Evolutionary conservation across 2,113 vertebrate genomes (phyloP), one percentile per base, ranked within the genome.

Genomic region (Chionodraco myersi): DNA sequence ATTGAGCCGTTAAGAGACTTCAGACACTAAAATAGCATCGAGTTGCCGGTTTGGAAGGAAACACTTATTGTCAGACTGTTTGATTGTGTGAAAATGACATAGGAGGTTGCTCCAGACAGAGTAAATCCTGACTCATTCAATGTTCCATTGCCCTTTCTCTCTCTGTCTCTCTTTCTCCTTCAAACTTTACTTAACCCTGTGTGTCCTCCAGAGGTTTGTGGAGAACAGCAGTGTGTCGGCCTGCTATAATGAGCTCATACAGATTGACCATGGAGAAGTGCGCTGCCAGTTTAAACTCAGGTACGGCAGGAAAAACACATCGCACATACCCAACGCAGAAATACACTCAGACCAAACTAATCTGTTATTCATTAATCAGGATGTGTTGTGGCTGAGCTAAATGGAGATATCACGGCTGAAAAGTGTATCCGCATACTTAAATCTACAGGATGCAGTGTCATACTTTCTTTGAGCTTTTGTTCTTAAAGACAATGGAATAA

Each of bases 211-310:
- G 98, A 96, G 96, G 94, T 99, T 96, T 93, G 91, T 95, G 93
- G 98, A 98, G 94, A 98, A 97, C 82, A 95, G 91, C 94, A 97
- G 94, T 18, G 88, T 97, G 84, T 94, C 94, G 30, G 96, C 96
- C 81, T 99, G 98, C 92, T 99, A 97, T 89, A 99, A 99, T 85
- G 97, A 99, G 90, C 94, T 99, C 87, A 70, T 99, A 74, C 98
- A 99, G 93, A 95, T 98, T 82, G 97, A 98, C 81, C 95, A 96
- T 0, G 97, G 97, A 51, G 97, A 99, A 89, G 98, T 98, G 86
- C 95, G 95, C 77, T 97, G 96, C 84, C 98, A 96, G 87, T 98
- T 98, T 93, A 99, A 99, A 92, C 93, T 99, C 92, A 95, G 98
- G 98, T 99, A 96, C 0, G 92, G 57, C 56, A 2, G 8, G 7